A percentile compares a stretch with the other conserved stretches of the same genome.
phyloP scores from a whole-genome alignment of 2,888 invertebrate genomes.

The Tortricodes alternella region DNA sequence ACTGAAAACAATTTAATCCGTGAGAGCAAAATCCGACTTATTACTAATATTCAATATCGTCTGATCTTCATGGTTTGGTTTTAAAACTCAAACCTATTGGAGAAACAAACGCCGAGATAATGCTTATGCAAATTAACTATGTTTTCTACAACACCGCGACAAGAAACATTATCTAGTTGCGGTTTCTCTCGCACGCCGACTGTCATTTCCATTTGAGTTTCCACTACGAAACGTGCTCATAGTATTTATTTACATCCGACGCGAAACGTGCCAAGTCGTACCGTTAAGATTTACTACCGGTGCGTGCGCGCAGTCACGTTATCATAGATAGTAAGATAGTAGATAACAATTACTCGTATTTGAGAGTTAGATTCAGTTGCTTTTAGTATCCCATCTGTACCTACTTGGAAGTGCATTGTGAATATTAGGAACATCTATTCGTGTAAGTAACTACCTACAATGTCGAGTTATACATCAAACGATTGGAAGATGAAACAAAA shows the following conservation, averaged over 20 bases:
- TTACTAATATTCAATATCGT: too few species aligned
- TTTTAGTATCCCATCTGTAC: not conserved
- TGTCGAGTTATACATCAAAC: too few species aligned
- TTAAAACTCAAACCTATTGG: not conserved
- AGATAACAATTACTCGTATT: constrained; percentile 1
- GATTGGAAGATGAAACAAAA: too few species aligned
- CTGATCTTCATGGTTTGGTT: too few species aligned
- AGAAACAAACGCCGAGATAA: constrained; percentile 13
- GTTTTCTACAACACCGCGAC: constrained; percentile 34
- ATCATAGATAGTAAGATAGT: constrained; percentile 6
- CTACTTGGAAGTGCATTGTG: too few species aligned
- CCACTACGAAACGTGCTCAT: constrained; percentile 37
- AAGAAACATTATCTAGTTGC: constrained; percentile 45
- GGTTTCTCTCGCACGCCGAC: constrained; percentile 47
- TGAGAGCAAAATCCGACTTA: too few species aligned
- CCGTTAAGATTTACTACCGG: constrained; percentile 27
- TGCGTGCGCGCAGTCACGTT: constrained; percentile 33
- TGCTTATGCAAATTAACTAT: constrained; percentile 36
- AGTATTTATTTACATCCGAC: constrained; percentile 39
- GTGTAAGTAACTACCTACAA: too few species aligned
- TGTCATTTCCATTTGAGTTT: constrained; percentile 51
- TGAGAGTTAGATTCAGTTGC: not conserved
- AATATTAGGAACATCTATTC: too few species aligned
- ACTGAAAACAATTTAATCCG: too few species aligned
- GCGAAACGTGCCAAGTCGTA: constrained; percentile 18